These are phyloP conservation scores for Chaenodraco wilsoni DNA, from an alignment of 2,797 vertebrate species.

Conservation along the genomic window DNA sequence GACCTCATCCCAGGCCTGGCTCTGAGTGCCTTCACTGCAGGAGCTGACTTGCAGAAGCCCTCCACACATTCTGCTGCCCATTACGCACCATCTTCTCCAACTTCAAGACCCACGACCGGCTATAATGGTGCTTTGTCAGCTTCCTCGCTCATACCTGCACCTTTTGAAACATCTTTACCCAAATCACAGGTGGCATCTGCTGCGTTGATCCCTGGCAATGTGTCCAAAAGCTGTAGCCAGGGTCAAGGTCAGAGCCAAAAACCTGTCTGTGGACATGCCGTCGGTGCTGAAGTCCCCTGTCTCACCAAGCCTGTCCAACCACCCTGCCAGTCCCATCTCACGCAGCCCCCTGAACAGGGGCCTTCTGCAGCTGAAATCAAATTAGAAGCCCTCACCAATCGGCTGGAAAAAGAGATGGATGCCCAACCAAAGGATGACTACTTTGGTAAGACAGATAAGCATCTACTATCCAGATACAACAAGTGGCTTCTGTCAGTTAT, in stretches of 20 bases:
- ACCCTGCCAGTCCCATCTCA: constrained; percentile 83
- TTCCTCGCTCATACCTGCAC: constrained; percentile 20
- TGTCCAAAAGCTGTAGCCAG: constrained; percentile 56
- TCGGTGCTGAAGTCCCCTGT: constrained; percentile 57
- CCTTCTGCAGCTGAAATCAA: constrained; percentile 90
- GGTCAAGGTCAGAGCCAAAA: constrained; percentile 54
- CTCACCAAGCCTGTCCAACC: constrained; percentile 76
- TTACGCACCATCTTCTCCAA: constrained; percentile 40
- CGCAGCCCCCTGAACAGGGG: constrained; percentile 80
- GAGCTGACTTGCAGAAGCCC: constrained; percentile 62
- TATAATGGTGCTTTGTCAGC: constrained; percentile 55
- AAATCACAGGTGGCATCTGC: constrained; percentile 44
- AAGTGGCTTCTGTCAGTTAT: constrained; percentile 36
- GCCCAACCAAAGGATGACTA: constrained; percentile 92
- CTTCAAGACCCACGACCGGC: constrained; percentile 40
- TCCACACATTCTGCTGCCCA: constrained; percentile 45
- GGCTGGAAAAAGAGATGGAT: constrained; percentile 95
- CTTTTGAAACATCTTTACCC: constrained; percentile 55
- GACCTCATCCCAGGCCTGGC: constrained; percentile 70
- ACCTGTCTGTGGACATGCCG: constrained; percentile 32
- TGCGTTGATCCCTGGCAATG: constrained; percentile 32
- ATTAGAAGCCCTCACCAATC: constrained; percentile 92
- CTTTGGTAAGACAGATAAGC: constrained; percentile 89
- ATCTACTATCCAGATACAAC: constrained; percentile 19
- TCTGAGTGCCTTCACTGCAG: constrained; percentile 72